These are phyloP conservation scores for Glyphotaelius pellucidus DNA, from an alignment of 2,888 invertebrate species.

Conservation along the genomic window DNA sequence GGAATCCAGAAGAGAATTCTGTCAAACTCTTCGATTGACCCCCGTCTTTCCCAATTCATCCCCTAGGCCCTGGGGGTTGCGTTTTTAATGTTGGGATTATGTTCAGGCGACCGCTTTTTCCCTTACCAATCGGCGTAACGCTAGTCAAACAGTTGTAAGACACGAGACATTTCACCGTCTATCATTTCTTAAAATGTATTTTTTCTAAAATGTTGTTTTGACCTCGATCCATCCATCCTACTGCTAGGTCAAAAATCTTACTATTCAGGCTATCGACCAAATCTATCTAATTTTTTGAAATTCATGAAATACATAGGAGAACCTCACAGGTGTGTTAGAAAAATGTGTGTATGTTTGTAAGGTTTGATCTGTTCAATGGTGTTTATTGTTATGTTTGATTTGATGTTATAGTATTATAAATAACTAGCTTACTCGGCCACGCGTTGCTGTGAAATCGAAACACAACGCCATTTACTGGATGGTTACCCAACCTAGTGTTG, in stretches of 20 bases:
- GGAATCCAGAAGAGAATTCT: background rate
- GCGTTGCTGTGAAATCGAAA: too few species aligned
- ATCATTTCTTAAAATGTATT: too few species aligned
- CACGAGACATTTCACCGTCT: background rate
- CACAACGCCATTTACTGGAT: too few species aligned
- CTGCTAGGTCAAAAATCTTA: too few species aligned
- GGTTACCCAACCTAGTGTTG: too few species aligned
- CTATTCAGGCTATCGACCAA: too few species aligned
- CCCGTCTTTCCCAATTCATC: background rate
- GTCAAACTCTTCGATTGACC: background rate
- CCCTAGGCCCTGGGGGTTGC: background rate
- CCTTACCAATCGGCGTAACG: background rate
- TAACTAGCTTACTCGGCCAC: too few species aligned
- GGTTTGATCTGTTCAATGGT: background rate
- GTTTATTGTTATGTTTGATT: background rate
- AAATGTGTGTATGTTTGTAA: background rate
- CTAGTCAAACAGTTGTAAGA: background rate
- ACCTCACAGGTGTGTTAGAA: too few species aligned
- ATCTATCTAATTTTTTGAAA: too few species aligned
- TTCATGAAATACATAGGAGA: too few species aligned
- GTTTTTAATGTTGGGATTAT: background rate
- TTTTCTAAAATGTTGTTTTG: too few species aligned
- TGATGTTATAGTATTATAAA: background rate
- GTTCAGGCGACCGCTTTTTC: background rate
- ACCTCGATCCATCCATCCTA: too few species aligned